Evolutionary conservation across 53 echinoderm and acorn worm species (phyloP), one percentile per base, ranked within the genome.

Genomic region (Crossaster papposus): DNA sequence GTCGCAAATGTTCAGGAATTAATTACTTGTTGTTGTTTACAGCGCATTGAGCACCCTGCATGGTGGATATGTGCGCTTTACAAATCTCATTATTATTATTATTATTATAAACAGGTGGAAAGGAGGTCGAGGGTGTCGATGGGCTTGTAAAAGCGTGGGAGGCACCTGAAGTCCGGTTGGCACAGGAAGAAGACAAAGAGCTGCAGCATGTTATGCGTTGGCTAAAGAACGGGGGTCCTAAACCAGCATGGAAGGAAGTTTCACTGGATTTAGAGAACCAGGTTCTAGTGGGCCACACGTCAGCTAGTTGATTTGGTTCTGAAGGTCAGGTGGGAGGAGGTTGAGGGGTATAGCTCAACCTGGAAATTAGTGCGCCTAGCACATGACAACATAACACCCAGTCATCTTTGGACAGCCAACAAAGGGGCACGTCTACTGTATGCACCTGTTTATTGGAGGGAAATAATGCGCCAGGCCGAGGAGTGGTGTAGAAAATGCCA

Each of bases 191-290:
- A 10, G 55, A 55, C 55, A 14, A 7, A 14, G 20, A 55, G 55
- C 55, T 55, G 55, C 15, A 15, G 20, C 14, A 18, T 14, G 20
- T 55, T 10, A 9, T 55, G 55, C 70, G 28, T 11, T 70, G 70
- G 70, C 24, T 70, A 2, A 28, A 89, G 44, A 64, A 29, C 14
- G 50, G 62, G 32, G 34, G 28, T 54, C 30, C 30, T 8, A 54
- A 84, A 32, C 91, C 91, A 24, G 5, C 54, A 9, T 74, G 91
- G 91, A 37, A 55, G 50, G 65, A 76, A 34, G 36, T 90, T 24
- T 90, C 81, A 44, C 55, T 55, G 55, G 55, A 10, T 18, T 7
- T n/a, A 55, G 11, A 18, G 20, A 2, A 18, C 55, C 20, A 55
- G 14, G 55, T 55, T 55, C 55, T 55, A 15, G 55, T 55, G 14